A percentile compares a stretch with the other conserved stretches of the same genome.
Evolutionary conservation across 2,797 vertebrate genomes (phyloP).

Genomic region (Merluccius polli): DNA sequence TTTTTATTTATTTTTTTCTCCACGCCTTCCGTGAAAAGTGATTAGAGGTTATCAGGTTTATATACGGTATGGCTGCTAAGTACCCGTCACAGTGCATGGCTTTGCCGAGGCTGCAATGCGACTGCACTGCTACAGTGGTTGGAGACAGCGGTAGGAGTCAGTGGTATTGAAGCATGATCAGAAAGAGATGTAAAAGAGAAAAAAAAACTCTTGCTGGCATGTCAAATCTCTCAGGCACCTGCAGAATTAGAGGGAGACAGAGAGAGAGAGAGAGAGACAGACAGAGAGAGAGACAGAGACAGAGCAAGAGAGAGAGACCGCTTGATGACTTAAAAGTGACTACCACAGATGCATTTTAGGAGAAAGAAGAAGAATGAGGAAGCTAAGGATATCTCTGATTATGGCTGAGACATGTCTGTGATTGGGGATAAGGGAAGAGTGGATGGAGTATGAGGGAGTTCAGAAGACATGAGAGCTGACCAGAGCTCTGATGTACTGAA

Average conservation of each 20-base stretch:
- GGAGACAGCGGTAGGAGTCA: constrained; percentile 6
- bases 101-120: neutral
- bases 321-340: constrained; percentile 57
- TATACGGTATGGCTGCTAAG: constrained; percentile 16
- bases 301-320: constrained; percentile 18
- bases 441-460: neutral
- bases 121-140: constrained; percentile 11
- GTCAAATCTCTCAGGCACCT: neutral
- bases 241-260: neutral
- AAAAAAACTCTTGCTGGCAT: neutral
- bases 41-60: constrained; percentile 26
- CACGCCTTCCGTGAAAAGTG: neutral
- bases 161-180: constrained; percentile 27
- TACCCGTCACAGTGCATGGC: constrained; percentile 32
- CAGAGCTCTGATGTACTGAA: neutral
- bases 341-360: constrained; percentile 43
- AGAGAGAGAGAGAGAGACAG: constrained; percentile 4
- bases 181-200: constrained; percentile 21
- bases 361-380: constrained; percentile 48
- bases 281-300: constrained; percentile 14
- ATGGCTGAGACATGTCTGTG: constrained; percentile 34
- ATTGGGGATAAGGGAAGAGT: constrained; percentile 23
- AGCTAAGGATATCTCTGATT: constrained; percentile 43
- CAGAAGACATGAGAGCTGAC: neutral
- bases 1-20: neutral